Evolutionary conservation across 2,888 invertebrate species (phyloP).

Genomic region (Punctoribates punctum): DNA sequence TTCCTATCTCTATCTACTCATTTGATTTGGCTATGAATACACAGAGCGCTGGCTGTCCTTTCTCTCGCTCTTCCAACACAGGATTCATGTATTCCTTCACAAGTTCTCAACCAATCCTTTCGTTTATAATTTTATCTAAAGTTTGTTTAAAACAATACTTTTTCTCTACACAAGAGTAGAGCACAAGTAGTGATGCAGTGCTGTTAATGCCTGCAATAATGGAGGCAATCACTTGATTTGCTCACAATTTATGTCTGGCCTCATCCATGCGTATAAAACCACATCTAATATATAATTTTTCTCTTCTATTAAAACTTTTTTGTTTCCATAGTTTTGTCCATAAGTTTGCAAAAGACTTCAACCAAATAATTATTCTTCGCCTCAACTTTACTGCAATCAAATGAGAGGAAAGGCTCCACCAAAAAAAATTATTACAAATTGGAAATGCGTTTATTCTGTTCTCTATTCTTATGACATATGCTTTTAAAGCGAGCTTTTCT

Average conservation of each 20-base stretch:
- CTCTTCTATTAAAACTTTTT: constrained; percentile 19
- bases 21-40: constrained; percentile 15
- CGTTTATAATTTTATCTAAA: constrained; percentile 24
- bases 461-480: neutral
- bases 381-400: neutral
- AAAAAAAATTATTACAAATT: neutral
- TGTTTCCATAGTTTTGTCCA: neutral
- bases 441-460: constrained; percentile 3
- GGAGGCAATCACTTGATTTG: constrained; percentile 34
- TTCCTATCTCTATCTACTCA: constrained; percentile 28
- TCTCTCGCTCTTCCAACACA: neutral
- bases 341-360: neutral
- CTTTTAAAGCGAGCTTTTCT: neutral
- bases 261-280: constrained; percentile 37
- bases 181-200: constrained; percentile 13
- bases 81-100: neutral
- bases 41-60: neutral
- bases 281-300: constrained; percentile 39
- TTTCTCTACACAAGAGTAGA: neutral
- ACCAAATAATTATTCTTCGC: constrained; percentile 21
- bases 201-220: neutral
- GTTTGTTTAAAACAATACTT: constrained; percentile 21
- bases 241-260: constrained; percentile 24
- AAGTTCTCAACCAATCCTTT: constrained; percentile 27
- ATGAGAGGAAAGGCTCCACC: neutral